Evolutionary conservation across 2,888 invertebrate species (phyloP), one percentile per base, ranked within the genome.

Genomic region (Sepioteuthis lessoniana): DNA sequence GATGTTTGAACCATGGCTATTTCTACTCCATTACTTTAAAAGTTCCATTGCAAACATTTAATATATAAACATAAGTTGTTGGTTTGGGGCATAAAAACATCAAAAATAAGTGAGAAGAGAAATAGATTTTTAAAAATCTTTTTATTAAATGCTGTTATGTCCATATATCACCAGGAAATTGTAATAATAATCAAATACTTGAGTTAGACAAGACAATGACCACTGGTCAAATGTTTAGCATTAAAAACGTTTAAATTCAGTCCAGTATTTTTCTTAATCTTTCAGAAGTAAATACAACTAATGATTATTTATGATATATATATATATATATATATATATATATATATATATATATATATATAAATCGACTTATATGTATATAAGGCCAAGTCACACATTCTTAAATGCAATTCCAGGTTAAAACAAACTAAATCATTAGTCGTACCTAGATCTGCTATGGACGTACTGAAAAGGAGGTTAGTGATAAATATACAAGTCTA

Each of bases 201-300:
- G n/a, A n/a, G n/a, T 76, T 76, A n/a, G n/a, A 76, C 76, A 76
- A 76, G 76, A 76, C n/a, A n/a, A 76, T 76, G 76, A 76, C 76
- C 76, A 35, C 16, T 76, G 76, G 76, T 76, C 76, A 76, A 76
- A 76, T 76, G n/a, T n/a, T 16, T 76, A 76, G 76, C 76, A 76
- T 76, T 8, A 31, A 31, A 31, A 60, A 76, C 10, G 10, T 16
- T n/a, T 76, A n/a, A 76, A n/a, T 76, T 25, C n/a, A n/a, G n/a
- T 76, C n/a, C 10, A 13, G n/a, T 76, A 0, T 76, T 76, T 76
- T 76, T 60, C 25, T 60, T 60, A 60, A 76, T n/a, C 10, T 76
- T n/a, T 35, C n/a, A 35, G n/a, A 76, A 76, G 76, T 76, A 76
- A 16, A 76, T 76, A 76, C 76, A 76, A 35, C 76, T 76, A 76